phyloP scores from a whole-genome alignment of 2,113 vertebrate species.

The Laticauda laticaudata region DNA sequence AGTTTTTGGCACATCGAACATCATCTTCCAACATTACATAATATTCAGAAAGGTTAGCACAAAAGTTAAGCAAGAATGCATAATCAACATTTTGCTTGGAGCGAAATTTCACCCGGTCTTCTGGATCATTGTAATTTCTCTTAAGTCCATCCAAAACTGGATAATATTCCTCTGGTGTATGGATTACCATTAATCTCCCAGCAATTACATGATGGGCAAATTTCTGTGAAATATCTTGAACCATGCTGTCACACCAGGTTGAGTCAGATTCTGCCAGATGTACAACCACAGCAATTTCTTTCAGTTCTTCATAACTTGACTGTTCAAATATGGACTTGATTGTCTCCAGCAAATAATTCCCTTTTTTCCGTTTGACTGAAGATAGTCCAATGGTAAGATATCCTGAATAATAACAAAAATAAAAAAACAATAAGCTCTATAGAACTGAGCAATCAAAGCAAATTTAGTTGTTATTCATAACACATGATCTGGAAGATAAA shows the following conservation, averaged over 20 bases:
- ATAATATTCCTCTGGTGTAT: constrained; percentile 92
- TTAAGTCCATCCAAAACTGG: constrained; percentile 91
- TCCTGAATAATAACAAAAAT: constrained; percentile 67
- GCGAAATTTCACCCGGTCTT: constrained; percentile 92
- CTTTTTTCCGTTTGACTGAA: constrained; percentile 92
- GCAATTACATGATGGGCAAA: constrained; percentile 97
- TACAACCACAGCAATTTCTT: constrained; percentile 93
- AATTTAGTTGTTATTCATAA: not conserved
- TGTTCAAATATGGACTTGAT: constrained; percentile 97
- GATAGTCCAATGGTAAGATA: constrained; percentile 95
- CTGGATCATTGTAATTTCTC: constrained; percentile 97
- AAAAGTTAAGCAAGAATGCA: constrained; percentile 89
- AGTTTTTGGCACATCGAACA: constrained; percentile 92
- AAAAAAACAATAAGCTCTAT: not conserved
- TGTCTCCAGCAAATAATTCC: constrained; percentile 94
- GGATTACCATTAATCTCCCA: constrained; percentile 91
- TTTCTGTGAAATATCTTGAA: constrained; percentile 93
- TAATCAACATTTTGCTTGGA: constrained; percentile 98
- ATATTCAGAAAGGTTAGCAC: constrained; percentile 96
- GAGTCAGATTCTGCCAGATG: constrained; percentile 93
- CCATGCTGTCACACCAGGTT: constrained; percentile 87
- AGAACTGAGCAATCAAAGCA: not conserved
- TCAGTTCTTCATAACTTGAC: constrained; percentile 95
- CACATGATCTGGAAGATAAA: constrained; percentile 21
- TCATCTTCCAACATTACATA: constrained; percentile 99